phyloP scores from a whole-genome alignment of 2,888 invertebrate species.

The Sclerodermus sp. region DNA sequence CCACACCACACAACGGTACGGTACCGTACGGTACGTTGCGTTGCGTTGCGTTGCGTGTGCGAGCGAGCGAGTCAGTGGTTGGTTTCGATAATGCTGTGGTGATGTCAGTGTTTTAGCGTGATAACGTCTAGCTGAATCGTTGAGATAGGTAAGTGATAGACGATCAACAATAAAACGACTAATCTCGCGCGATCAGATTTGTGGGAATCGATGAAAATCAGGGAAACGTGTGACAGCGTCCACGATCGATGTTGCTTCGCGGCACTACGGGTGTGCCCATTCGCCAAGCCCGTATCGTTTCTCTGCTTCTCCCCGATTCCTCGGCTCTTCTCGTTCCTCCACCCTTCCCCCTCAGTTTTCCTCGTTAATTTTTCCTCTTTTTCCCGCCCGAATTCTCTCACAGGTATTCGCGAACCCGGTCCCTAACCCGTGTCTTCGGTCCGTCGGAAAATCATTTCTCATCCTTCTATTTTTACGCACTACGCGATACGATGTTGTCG shows the following conservation, averaged over 20 bases:
- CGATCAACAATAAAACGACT: background rate
- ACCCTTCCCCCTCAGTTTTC: background rate
- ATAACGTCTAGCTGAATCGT: conserved; percentile 20
- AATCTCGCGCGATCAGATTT: background rate
- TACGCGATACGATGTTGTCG: conserved; percentile 43
- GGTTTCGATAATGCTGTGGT: conserved; percentile 42
- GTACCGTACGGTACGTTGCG: conserved; percentile 32
- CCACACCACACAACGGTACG: conserved; percentile 11
- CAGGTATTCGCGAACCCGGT: background rate
- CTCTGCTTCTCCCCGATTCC: background rate
- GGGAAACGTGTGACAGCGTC: conserved; percentile 16
- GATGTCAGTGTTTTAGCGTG: conserved; percentile 28
- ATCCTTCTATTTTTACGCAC: conserved; percentile 27
- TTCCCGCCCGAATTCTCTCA: background rate
- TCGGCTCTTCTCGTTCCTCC: background rate
- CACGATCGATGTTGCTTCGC: conserved; percentile 31
- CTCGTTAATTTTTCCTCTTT: background rate
- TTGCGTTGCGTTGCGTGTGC: conserved; percentile 34
- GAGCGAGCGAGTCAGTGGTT: conserved; percentile 41
- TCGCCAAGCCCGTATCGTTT: conserved; percentile 14
- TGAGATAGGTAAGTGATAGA: conserved; percentile 29
- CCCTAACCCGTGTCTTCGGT: background rate
- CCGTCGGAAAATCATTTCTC: background rate
- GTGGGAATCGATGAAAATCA: background rate
- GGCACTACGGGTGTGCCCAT: conserved; percentile 45